phyloP scores from a whole-genome alignment of 2,888 invertebrate species.

The Dascillus cervinus region DNA sequence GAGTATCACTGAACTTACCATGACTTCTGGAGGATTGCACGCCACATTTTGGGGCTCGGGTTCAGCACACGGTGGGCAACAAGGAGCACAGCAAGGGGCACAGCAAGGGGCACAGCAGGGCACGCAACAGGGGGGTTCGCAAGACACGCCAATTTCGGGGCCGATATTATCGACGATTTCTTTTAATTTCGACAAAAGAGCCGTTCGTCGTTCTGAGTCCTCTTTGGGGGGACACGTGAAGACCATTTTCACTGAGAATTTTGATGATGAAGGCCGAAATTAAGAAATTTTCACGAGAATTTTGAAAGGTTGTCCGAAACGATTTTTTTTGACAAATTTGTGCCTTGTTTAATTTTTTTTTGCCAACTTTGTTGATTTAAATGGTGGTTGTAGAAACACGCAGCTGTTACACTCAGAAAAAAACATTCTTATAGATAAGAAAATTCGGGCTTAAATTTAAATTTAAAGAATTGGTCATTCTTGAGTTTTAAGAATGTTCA shows the following conservation, averaged over 20 bases:
- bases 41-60: not conserved
- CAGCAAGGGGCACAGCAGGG: not conserved
- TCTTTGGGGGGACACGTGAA: too few species aligned
- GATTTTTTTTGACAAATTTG: conserved; percentile 17
- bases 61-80: conserved; percentile 3
- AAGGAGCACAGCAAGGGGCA: conserved; percentile 7
- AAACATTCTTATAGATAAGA: too few species aligned
- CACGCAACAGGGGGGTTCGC: not conserved
- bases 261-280: too few species aligned
- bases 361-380: too few species aligned
- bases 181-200: not conserved
- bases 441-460: too few species aligned
- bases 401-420: too few species aligned
- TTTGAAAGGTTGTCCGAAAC: conserved; percentile 28
- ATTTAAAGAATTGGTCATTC: too few species aligned
- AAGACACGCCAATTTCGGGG: not conserved
- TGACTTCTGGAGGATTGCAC: conserved; percentile 12
- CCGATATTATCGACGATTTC: not conserved
- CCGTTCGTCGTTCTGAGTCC: too few species aligned
- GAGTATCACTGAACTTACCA: conserved; percentile 9
- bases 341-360: too few species aligned
- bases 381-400: too few species aligned
- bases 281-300: conserved; percentile 13
- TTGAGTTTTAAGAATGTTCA: too few species aligned
- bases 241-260: too few species aligned